phyloP scores from a whole-genome alignment of 2,797 vertebrate species.

The Labroides dimidiatus region DNA sequence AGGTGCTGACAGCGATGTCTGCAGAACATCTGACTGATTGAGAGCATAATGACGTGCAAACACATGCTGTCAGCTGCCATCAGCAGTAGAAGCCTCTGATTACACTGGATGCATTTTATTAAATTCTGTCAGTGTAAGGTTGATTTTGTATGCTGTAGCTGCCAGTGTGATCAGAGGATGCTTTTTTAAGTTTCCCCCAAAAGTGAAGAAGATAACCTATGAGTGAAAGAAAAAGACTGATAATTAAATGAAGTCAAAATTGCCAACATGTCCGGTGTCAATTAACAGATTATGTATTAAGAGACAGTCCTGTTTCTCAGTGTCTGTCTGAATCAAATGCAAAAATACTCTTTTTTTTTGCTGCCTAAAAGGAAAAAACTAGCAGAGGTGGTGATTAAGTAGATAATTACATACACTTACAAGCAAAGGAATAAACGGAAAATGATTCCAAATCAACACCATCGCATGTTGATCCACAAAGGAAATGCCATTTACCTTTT shows the following conservation, averaged over 20 bases:
- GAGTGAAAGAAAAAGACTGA: background rate
- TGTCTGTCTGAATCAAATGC: constrained; percentile 19
- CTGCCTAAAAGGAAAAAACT: constrained; percentile 24
- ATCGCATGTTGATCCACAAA: constrained; percentile 16
- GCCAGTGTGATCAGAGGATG: constrained; percentile 13
- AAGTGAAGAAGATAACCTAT: constrained; percentile 9
- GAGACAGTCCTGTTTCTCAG: background rate
- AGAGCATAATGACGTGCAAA: constrained; percentile 34
- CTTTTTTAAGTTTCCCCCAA: constrained; percentile 15
- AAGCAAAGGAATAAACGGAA: background rate
- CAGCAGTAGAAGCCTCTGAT: constrained; percentile 13
- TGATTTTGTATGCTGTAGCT: constrained; percentile 8
- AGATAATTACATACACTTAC: constrained; percentile 28
- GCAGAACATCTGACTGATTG: constrained; percentile 28
- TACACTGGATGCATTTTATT: constrained; percentile 21
- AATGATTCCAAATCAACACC: constrained; percentile 24
- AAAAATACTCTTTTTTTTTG: constrained; percentile 27
- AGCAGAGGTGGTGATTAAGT: constrained; percentile 36
- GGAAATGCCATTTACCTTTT: constrained; percentile 33
- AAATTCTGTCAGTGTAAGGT: constrained; percentile 6
- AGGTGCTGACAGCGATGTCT: constrained; percentile 35
- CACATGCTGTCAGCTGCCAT: constrained; percentile 26
- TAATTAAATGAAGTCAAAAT: background rate
- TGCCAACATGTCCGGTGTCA: background rate
- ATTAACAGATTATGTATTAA: background rate